phyloP scores from a whole-genome alignment of 2,888 invertebrate species.

The Cheilosia scutellata region DNA sequence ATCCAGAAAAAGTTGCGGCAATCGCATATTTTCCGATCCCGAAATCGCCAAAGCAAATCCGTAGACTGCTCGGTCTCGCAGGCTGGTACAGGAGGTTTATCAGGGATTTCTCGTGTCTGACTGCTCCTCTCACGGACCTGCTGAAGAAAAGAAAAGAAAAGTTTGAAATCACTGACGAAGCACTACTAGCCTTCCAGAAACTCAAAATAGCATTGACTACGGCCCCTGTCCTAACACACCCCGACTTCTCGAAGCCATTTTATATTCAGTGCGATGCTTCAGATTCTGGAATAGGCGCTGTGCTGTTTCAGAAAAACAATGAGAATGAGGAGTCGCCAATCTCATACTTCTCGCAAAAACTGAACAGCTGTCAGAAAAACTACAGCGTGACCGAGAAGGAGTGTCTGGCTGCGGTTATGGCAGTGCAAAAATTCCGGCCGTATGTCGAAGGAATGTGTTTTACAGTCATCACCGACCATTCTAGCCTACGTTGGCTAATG shows the following conservation, averaged over 20 bases:
- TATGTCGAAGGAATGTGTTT: too few species aligned
- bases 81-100: neutral
- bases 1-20: neutral
- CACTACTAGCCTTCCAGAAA: slow-evolving; percentile 40
- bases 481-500: too few species aligned
- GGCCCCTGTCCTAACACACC: slow-evolving; percentile 57
- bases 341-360: neutral
- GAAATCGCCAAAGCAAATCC: too few species aligned
- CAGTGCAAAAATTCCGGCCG: too few species aligned
- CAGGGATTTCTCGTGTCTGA: too few species aligned
- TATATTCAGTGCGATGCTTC: slow-evolving; percentile 55
- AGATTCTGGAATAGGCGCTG: neutral
- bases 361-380: neutral
- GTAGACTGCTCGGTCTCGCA: neutral
- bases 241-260: slow-evolving; percentile 40
- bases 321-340: neutral
- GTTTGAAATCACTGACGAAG: slow-evolving; percentile 48
- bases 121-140: too few species aligned
- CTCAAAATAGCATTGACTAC: slow-evolving; percentile 48
- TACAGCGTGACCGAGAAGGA: neutral
- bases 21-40: neutral
- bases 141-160: too few species aligned
- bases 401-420: too few species aligned
- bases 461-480: too few species aligned
- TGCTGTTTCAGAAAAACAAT: neutral